Conservation (phyloP, 2,888 invertebrate genomes). For the Tethea ocularis region DNA sequence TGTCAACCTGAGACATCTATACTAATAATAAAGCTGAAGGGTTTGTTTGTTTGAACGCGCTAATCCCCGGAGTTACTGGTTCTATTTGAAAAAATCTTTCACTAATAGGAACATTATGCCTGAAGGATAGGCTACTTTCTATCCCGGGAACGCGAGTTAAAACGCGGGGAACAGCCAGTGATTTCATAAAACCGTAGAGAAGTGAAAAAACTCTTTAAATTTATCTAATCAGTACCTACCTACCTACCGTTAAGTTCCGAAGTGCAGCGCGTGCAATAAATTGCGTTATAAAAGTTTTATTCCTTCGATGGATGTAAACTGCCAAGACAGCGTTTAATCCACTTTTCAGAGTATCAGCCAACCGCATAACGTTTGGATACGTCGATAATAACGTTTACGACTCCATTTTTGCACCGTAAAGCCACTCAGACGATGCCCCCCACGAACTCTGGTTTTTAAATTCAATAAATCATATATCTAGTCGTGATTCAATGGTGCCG, state of each 20-base stretch:
- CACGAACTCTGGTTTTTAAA: background rate
- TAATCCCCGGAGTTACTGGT: no score
- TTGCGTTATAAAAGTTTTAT: conserved; percentile 24
- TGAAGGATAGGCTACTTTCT: no score
- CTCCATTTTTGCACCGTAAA: conserved; percentile 20
- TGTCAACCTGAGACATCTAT: no score
- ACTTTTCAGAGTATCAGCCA: conserved; percentile 16
- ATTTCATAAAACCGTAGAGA: background rate
- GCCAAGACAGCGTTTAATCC: conserved; percentile 27
- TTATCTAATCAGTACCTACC: background rate
- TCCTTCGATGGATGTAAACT: conserved; percentile 3
- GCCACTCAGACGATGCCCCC: conserved; percentile 10
- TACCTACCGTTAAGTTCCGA: background rate
- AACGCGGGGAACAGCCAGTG: no score
- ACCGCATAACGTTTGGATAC: background rate
- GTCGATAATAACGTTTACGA: conserved; percentile 26
- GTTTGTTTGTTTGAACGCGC: no score
- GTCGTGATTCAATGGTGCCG: background rate
- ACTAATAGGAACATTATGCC: no score
- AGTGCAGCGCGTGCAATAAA: conserved; percentile 16
- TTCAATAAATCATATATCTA: background rate
- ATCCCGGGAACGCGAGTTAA: no score
- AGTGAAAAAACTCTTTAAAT: background rate
- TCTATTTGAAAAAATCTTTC: no score
- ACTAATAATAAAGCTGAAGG: no score